phyloP scores from a whole-genome alignment of 1,140 invertebrate genomes.

The Caerostris extrusa region DNA sequence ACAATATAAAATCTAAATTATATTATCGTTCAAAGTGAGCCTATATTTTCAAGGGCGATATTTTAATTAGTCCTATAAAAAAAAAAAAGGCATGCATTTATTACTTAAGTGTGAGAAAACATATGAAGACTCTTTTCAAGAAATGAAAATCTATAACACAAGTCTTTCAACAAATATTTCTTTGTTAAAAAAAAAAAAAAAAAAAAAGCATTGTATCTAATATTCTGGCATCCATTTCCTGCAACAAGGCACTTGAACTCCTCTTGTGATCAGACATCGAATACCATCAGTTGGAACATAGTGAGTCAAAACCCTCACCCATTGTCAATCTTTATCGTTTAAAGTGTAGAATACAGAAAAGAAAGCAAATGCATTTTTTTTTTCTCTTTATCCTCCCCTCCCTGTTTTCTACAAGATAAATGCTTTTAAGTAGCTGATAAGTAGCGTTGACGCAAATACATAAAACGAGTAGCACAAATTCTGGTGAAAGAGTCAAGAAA shows the following conservation, averaged over 20 bases:
- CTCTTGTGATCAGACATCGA: neutral
- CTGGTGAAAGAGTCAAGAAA: neutral
- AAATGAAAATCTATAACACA: no score
- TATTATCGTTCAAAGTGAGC: no score
- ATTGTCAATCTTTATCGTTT: conserved; percentile 28
- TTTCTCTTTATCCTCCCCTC: no score
- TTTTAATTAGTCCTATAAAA: no score
- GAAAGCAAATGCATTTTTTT: neutral
- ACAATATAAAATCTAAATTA: no score
- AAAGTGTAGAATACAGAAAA: conserved; percentile 3
- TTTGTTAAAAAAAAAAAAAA: no score
- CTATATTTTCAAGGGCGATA: no score
- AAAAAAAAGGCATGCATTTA: no score
- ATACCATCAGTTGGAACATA: neutral
- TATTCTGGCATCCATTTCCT: neutral
- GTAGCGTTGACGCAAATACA: conserved; percentile 24
- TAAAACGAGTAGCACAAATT: neutral
- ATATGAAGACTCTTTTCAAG: no score
- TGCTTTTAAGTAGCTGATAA: conserved; percentile 2
- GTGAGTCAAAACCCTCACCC: neutral
- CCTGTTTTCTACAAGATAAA: neutral
- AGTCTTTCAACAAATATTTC: no score
- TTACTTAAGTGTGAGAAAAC: no score
- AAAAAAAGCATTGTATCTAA: no score
- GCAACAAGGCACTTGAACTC: neutral